Percentiles rank a stretch among this genome's conserved stretches.
Conservation (phyloP, 2,888 invertebrate genomes). For the Morinoia aosen region DNA sequence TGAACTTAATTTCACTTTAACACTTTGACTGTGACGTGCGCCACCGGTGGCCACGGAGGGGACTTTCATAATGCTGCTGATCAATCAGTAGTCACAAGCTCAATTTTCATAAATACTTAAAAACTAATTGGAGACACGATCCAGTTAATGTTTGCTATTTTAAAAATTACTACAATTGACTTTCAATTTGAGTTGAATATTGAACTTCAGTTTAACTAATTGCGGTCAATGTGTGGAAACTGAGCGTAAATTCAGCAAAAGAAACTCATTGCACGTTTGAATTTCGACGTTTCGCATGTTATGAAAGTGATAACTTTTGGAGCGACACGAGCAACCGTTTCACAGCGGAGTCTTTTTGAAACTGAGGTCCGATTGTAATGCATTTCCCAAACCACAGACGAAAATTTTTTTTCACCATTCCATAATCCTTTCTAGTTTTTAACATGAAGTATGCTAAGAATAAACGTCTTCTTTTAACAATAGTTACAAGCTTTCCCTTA, state of each 20-base stretch:
- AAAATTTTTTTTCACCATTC: not conserved
- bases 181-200: no score
- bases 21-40: no score
- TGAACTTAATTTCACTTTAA: not conserved
- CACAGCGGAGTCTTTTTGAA: not conserved
- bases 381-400: not conserved
- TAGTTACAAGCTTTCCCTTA: not conserved
- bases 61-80: no score
- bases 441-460: not conserved
- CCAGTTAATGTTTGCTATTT: no score
- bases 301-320: not conserved
- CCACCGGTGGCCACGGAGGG: no score
- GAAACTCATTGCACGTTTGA: not conserved
- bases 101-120: no score
- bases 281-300: not conserved
- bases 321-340: not conserved
- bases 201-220: no score
- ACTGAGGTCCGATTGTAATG: not conserved
- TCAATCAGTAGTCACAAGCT: no score
- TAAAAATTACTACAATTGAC: no score
- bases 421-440: conserved; percentile 19
- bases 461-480: not conserved
- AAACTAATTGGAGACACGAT: no score
- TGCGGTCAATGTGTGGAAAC: not conserved
- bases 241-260: not conserved